Evolutionary conservation across 2,113 vertebrate species (phyloP).

Genomic region (Zingel zingel): DNA sequence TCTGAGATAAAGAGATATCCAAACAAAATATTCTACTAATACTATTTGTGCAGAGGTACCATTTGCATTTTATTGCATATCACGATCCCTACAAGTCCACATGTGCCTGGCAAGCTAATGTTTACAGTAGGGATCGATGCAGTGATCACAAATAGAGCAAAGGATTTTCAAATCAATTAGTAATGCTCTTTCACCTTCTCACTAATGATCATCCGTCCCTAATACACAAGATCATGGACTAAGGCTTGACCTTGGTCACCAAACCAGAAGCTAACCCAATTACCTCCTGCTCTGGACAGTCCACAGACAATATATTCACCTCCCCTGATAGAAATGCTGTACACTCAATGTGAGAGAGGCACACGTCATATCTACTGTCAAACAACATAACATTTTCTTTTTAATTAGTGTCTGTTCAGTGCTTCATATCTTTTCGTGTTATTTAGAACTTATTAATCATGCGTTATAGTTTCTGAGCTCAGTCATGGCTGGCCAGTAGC

Average conservation of each 20-base stretch:
- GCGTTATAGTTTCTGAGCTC: neutral
- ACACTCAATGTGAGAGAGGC: neutral
- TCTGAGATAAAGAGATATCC: neutral
- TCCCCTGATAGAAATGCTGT: neutral
- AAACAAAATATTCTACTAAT: slow-evolving; percentile 1
- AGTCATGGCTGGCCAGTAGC: neutral
- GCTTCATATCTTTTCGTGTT: neutral
- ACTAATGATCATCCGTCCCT: slow-evolving; percentile 66
- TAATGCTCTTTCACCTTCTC: slow-evolving; percentile 45
- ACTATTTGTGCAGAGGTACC: neutral
- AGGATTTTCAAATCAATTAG: slow-evolving; percentile 35
- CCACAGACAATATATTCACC: slow-evolving; percentile 25
- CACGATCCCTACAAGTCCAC: neutral
- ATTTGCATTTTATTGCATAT: slow-evolving; percentile 11
- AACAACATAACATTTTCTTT: neutral
- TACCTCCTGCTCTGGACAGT: slow-evolving; percentile 39
- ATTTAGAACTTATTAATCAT: neutral
- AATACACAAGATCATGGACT: slow-evolving; percentile 67
- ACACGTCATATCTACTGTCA: neutral
- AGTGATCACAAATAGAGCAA: slow-evolving; percentile 34
- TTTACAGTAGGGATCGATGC: slow-evolving; percentile 8
- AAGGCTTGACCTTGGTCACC: slow-evolving; percentile 56
- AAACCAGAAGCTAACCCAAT: slow-evolving; percentile 57
- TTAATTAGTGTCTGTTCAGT: neutral
- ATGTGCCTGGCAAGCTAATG: neutral